Conservation (phyloP, 2,888 invertebrate species). For the Aleiodes alternator region DNA sequence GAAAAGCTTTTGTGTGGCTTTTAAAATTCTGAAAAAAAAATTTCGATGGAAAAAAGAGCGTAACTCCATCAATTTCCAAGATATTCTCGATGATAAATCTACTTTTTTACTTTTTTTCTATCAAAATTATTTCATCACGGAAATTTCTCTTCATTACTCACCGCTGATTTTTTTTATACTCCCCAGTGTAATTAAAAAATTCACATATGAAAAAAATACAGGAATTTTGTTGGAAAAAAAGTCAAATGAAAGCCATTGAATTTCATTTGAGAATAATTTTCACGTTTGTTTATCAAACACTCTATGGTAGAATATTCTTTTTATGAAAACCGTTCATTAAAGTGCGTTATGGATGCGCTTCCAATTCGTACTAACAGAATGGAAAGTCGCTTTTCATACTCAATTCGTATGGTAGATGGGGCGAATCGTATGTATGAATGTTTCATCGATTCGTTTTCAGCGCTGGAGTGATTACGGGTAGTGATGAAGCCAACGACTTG, state of each 20-base stretch:
- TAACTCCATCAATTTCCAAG: too few relatives aligned
- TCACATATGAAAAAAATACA: neutral
- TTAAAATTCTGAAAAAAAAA: too few relatives aligned
- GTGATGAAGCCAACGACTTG: slow-evolving; percentile 53
- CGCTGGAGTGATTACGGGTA: slow-evolving; percentile 57
- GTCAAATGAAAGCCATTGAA: neutral
- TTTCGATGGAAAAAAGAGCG: too few relatives aligned
- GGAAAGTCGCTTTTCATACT: slow-evolving; percentile 39
- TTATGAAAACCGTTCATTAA: slow-evolving; percentile 43
- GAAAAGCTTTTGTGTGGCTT: too few relatives aligned
- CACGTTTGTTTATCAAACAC: slow-evolving; percentile 18
- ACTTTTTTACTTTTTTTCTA: too few relatives aligned
- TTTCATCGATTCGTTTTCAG: slow-evolving; percentile 58
- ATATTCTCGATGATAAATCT: too few relatives aligned
- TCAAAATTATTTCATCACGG: too few relatives aligned
- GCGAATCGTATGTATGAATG: slow-evolving; percentile 51
- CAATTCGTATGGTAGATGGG: slow-evolving; percentile 32
- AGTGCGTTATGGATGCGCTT: slow-evolving; percentile 36
- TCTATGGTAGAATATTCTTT: slow-evolving; percentile 18
- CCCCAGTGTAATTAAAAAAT: too few relatives aligned
- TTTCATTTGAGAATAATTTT: neutral
- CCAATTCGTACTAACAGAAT: slow-evolving; percentile 39
- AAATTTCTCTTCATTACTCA: too few relatives aligned
- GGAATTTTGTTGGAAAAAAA: neutral
- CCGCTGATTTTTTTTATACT: too few relatives aligned